Conservation (phyloP, 2,113 vertebrate species). For the Periophthalmus modestus region DNA sequence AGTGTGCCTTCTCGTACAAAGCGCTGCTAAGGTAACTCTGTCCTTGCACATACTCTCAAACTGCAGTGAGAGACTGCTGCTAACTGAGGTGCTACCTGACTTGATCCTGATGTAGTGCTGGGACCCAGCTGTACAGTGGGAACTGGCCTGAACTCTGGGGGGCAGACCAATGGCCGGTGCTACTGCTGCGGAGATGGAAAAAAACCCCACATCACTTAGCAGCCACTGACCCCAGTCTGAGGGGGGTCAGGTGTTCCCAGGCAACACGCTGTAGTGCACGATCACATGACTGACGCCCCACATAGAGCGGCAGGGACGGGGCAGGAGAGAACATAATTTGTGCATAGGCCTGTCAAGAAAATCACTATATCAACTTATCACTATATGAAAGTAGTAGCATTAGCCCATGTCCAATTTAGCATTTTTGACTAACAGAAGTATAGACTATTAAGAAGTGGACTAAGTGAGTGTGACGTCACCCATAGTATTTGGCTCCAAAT, state of each 20-base stretch:
- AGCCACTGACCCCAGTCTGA: constrained; percentile 36
- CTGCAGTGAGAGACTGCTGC: not conserved
- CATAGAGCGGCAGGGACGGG: constrained; percentile 15
- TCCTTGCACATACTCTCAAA: constrained; percentile 12
- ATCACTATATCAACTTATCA: no score
- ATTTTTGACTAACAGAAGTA: no score
- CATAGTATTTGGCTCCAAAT: no score
- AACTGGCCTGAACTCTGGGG: constrained; percentile 36
- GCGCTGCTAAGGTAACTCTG: not conserved
- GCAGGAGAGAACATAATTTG: not conserved
- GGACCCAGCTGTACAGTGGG: constrained; percentile 25
- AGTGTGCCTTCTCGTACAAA: not conserved
- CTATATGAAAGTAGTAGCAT: no score
- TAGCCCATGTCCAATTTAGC: no score
- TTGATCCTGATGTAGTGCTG: constrained; percentile 46
- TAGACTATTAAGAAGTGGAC: no score
- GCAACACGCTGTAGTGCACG: constrained; percentile 43
- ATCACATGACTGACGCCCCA: constrained; percentile 8
- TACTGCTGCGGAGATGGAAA: constrained; percentile 25
- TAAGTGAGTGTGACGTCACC: no score
- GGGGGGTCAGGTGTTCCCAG: constrained; percentile 47
- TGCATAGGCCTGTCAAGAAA: not conserved
- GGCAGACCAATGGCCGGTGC: constrained; percentile 30
- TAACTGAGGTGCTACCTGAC: constrained; percentile 6
- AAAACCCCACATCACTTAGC: constrained; percentile 26